Evolutionary conservation across 2,888 invertebrate species (phyloP), one percentile per base, ranked within the genome.

Genomic region (Dromius quadrimaculatus): DNA sequence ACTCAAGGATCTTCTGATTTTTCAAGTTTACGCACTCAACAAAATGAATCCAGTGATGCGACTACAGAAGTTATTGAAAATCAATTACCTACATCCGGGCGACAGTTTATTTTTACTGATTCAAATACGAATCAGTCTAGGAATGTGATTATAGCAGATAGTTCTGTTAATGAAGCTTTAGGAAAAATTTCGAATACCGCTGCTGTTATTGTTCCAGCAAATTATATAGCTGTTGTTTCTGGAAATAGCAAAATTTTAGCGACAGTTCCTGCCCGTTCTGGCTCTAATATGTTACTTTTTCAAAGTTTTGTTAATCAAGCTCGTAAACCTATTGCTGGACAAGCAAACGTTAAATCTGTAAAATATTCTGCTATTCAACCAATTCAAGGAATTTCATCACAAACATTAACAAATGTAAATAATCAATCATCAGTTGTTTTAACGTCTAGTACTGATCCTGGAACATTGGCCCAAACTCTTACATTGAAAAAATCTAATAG

Each of bases 211-310:
- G 89, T 90, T 80, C 90, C 90, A n/a, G 89, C 90, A 0, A 90
- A 90, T 79, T 90, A 90, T 75, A 89, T 90, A 71, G 89, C 90
- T 1, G 90, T 90, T 72, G 89, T 91, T 2, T 90, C 90, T 2
- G 89, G 90, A 73, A 88, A 89, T 4, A 90, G 90, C 64, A 86
- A 87, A 77, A 83, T 87, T 74, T 79, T 81, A 75, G 71, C 88
- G 81, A 75, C 88, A 81, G 80, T 82, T 83, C 77, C 81, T 82
- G 78, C 87, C 79, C 72, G 87, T 83, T 72, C 82, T 71, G 79
- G 88, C 0, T 86, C 89, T 0, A 90, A 90, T 74, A 86, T 90
- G 74, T 80, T 90, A 9, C 82, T 90, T 13, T 84, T 90, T 54
- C 90, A 90, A 77, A 87, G 90, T 54, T 85, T 90, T 71, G 85